Evolutionary conservation across 2,797 vertebrate species (phyloP), one percentile per base, ranked within the genome.

Genomic region (Catostomus latipinnis): DNA sequence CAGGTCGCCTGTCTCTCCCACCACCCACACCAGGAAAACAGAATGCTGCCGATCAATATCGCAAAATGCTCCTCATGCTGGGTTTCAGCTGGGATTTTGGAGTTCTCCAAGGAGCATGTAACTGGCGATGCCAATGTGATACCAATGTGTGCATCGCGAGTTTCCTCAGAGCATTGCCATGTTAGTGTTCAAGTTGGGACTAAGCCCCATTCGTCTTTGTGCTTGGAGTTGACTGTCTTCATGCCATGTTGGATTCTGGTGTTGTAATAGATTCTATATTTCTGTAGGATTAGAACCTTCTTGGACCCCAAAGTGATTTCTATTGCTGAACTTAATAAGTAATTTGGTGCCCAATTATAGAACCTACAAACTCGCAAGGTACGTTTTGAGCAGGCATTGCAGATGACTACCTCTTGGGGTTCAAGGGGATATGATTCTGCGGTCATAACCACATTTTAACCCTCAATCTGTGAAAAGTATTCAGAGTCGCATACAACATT

Each of bases 171-270:
- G 73, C 50, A 62, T n/a, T 11, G 70, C 70, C 48, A 62, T 14
- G 52, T 11, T 6, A 43, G 18, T 45, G 48, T 72, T 75, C 46
- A 8, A 48, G 13, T 54, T 75, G 62, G 12, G 8, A 50, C 71
- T 49, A 54, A 45, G 22, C 34, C 13, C 8, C 22, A 46, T n/a
- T 71, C 5, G 0, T 8, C 6, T 6, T 57, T 57, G 13, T 57
- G n/a, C 9, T 46, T 71, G 45, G 34, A 91, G 89, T 90, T 92
- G 90, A 91, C 85, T 93, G 90, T 89, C 89, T 85, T 76, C 81
- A 86, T 88, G 89, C 90, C 90, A 91, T 87, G 83, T 90, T 91
- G 92, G 89, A 92, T 86, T 76, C 77, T 12, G 18, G 91, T 34
- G 34, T 34, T 34, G 34, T 34, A 34, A 34, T 34, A 34, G 34